Conservation (phyloP, 2,888 invertebrate species). For the Sesamia inferens region DNA sequence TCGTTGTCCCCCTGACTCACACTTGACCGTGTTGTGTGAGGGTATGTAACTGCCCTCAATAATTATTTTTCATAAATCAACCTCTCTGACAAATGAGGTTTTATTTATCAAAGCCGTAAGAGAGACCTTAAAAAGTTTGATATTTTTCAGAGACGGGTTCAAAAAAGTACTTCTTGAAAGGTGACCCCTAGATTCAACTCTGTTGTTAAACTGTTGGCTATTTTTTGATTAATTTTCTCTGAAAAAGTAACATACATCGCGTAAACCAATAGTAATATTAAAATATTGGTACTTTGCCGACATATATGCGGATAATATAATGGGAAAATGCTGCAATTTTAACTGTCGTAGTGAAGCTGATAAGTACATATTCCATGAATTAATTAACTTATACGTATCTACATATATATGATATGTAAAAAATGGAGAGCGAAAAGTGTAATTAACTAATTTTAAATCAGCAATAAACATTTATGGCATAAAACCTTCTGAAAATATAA, state of each 20-base stretch:
- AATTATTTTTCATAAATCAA: slow-evolving; percentile 44
- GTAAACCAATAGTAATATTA: not conserved
- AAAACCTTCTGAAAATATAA: not conserved
- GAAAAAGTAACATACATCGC: slow-evolving; percentile 14
- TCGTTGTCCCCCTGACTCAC: too few relatives aligned
- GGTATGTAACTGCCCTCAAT: too few relatives aligned
- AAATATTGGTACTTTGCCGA: not conserved
- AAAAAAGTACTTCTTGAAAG: slow-evolving; percentile 40
- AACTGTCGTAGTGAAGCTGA: not conserved
- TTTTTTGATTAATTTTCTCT: slow-evolving; percentile 51
- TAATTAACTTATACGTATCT: not conserved
- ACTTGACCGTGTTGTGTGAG: too few relatives aligned
- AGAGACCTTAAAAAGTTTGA: slow-evolving; percentile 22
- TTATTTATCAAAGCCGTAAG: slow-evolving; percentile 22
- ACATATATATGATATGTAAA: too few relatives aligned
- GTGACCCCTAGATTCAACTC: slow-evolving; percentile 46
- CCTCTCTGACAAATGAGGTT: slow-evolving; percentile 45
- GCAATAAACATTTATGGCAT: not conserved
- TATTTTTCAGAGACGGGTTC: slow-evolving; percentile 35
- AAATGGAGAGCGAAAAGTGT: not conserved
- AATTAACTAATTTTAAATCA: not conserved
- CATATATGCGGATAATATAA: too few relatives aligned
- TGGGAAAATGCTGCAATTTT: too few relatives aligned
- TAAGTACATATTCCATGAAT: not conserved
- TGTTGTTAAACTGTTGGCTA: slow-evolving; percentile 52